These are phyloP conservation scores for Hippasteria phrygiana DNA, from an alignment of 53 echinoderm and acorn worm species.

Conservation along the genomic window DNA sequence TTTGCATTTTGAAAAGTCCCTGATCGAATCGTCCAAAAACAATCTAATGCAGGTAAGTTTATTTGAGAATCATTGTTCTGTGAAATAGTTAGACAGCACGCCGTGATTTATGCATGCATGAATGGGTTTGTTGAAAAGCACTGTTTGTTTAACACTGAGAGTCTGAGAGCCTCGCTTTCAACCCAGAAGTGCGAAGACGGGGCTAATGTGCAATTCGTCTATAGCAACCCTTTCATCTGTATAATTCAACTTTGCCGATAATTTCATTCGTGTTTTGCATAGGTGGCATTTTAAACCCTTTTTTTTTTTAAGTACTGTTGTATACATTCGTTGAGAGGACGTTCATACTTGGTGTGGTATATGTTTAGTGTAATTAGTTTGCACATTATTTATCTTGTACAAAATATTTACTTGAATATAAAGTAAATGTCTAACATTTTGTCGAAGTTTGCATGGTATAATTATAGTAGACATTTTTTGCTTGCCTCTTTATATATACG, in stretches of 20 bases:
- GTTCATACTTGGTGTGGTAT: constrained; percentile 29
- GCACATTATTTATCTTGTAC: constrained; percentile 8
- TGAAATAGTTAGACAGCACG: too few relatives aligned
- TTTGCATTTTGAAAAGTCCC: too few relatives aligned
- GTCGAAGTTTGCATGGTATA: constrained; percentile 8
- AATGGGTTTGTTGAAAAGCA: too few relatives aligned
- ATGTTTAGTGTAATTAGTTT: not conserved
- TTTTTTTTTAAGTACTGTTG: not conserved
- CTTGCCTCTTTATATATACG: not conserved
- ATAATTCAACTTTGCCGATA: not conserved
- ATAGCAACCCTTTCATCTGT: not conserved
- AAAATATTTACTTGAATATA: not conserved
- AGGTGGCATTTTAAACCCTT: not conserved
- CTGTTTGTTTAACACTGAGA: too few relatives aligned
- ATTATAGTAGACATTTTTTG: not conserved
- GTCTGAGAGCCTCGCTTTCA: too few relatives aligned
- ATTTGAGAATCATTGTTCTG: too few relatives aligned
- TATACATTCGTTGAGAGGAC: constrained; percentile 22
- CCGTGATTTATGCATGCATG: too few relatives aligned
- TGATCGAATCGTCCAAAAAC: too few relatives aligned
- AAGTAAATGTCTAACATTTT: not conserved
- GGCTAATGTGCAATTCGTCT: too few relatives aligned
- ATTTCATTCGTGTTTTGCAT: not conserved
- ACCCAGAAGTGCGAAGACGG: too few relatives aligned
- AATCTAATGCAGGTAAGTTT: too few relatives aligned